Evolutionary conservation across 2,888 invertebrate species (phyloP), one percentile per base, ranked within the genome.

Genomic region (Drosophila macrospina): DNA sequence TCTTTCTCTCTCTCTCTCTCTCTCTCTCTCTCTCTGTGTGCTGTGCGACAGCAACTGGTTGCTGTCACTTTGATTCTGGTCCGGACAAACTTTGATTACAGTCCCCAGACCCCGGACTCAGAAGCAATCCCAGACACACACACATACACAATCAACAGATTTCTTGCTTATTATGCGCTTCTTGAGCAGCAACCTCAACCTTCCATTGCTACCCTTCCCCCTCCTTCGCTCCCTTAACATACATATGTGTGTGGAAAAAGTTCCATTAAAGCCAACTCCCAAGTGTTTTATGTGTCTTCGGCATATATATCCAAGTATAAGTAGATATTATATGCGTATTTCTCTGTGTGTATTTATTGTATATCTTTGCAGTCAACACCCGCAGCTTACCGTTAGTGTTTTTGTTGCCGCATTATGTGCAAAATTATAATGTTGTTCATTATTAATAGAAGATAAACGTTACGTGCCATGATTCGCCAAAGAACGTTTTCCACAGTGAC

Each of bases 161-260:
- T 81, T 85, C 75, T 75, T 78, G 78, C 78, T 80, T 77, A 85
- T 85, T 81, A 85, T 81, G 74, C 72, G 85, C 71, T 69, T 70
- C 71, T 74, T 66, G 48, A 56, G 30, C 54, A 42, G 55, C 34
- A 24, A 28, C 54, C 39, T 26, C 15, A 36, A 10, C 26, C 37
- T 6, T 16, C 36, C n/a, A 5, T 36, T 16, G n/a, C n/a, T n/a
- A n/a, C n/a, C n/a, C 20, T 26, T 24, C 5, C 7, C 41, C 3
- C 11, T 10, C 41, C 28, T 20, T 0, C 6, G 0, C 11, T 20
- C 11, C 3, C 41, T 16, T 39, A 39, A 11, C 47, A 37, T 28
- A 47, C 51, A 42, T 28, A 45, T 72, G 56, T 73, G 74, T 78
- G 81, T 50, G 56, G 65, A 78, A 65, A 68, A 80, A 77, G 69